Conservation (phyloP, 1,140 invertebrate genomes). For the Drosophila subobscura region DNA sequence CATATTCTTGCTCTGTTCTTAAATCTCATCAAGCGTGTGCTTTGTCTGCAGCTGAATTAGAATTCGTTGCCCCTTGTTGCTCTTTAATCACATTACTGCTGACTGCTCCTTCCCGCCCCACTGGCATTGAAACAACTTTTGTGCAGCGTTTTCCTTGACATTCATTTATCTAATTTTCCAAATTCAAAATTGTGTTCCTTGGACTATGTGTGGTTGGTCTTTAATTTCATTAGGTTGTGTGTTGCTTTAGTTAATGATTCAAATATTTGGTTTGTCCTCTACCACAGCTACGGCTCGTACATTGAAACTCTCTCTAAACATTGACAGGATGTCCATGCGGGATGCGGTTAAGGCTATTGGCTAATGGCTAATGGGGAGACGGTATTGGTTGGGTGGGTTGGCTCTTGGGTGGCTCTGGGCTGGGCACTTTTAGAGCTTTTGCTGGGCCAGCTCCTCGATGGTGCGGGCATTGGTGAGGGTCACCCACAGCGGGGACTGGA, state of each 20-base stretch:
- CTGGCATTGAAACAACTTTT: too few relatives aligned
- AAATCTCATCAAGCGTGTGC: too few relatives aligned
- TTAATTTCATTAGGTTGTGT: conserved; percentile 28
- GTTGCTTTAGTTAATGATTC: conserved; percentile 28
- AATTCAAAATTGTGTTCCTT: conserved; percentile 26
- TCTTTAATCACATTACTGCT: too few relatives aligned
- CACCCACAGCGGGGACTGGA: conserved; percentile 87
- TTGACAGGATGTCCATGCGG: conserved; percentile 34
- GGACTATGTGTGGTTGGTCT: conserved; percentile 47
- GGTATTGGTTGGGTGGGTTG: conserved; percentile 23
- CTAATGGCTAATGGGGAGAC: background rate
- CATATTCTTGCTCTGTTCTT: too few relatives aligned
- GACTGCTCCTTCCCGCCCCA: too few relatives aligned
- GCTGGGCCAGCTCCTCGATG: conserved; percentile 81
- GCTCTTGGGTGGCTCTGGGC: background rate
- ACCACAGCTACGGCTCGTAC: conserved; percentile 11
- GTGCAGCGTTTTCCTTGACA: too few relatives aligned
- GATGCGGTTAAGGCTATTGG: background rate
- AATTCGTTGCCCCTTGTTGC: too few relatives aligned
- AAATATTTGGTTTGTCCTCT: conserved; percentile 18
- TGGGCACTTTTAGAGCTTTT: conserved; percentile 55
- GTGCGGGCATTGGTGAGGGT: conserved; percentile 87
- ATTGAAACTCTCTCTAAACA: conserved; percentile 45
- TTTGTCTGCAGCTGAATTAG: too few relatives aligned
- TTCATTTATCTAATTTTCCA: conserved; percentile 22